These are phyloP conservation scores for Anguilla rostrata DNA, from an alignment of 2,113 vertebrate genomes.

Conservation along the genomic window DNA sequence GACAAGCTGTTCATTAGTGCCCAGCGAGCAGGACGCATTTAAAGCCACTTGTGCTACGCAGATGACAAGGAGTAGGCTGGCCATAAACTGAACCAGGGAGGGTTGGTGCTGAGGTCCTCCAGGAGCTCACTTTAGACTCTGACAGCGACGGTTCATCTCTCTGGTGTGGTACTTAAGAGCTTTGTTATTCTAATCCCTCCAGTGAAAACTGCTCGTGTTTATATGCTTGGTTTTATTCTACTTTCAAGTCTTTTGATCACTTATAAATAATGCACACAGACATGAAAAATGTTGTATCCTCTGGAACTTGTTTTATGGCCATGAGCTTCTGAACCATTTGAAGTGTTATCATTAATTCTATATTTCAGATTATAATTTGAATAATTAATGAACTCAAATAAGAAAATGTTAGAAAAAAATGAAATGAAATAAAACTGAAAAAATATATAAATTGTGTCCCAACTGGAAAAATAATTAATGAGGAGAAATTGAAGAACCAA, in stretches of 20 bases:
- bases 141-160: not conserved
- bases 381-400: not conserved
- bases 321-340: not conserved
- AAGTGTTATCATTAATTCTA: not conserved
- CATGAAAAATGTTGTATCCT: not conserved
- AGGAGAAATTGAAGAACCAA: not conserved
- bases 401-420: not conserved
- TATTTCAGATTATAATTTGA: not conserved
- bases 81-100: not conserved
- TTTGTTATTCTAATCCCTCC: not conserved
- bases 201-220: not conserved
- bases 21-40: not conserved
- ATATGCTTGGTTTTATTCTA: not conserved
- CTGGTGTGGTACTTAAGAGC: not conserved
- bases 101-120: not conserved
- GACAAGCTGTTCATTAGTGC: constrained; percentile 14
- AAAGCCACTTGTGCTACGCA: not conserved
- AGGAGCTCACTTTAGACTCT: not conserved
- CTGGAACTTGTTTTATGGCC: not conserved
- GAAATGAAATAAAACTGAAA: too few species aligned
- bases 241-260: not conserved
- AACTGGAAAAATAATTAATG: not conserved
- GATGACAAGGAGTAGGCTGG: not conserved
- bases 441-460: not conserved
- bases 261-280: not conserved